These are phyloP conservation scores for Sander vitreus DNA, from an alignment of 2,113 vertebrate species.

Conservation along the genomic window DNA sequence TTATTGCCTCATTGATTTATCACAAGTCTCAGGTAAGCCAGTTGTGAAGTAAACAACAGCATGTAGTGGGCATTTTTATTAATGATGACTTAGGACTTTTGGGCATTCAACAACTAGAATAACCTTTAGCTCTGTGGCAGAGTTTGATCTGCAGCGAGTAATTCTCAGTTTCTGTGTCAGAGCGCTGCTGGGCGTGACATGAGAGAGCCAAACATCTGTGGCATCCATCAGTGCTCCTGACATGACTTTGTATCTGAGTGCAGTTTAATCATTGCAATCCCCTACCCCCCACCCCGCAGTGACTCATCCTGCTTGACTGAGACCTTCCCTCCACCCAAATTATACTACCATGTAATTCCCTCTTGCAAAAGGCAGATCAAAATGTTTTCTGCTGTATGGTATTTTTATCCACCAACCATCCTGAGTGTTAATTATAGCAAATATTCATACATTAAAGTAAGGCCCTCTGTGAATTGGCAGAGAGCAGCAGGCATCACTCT, in stretches of 20 bases:
- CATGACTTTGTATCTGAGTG: slow-evolving; percentile 68
- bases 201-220: slow-evolving; percentile 55
- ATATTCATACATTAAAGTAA: slow-evolving; percentile 60
- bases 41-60: slow-evolving; percentile 2
- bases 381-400: slow-evolving; percentile 59
- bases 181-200: slow-evolving; percentile 16
- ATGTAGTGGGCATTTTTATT: slow-evolving; percentile 8
- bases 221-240: slow-evolving; percentile 66
- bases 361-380: slow-evolving; percentile 50
- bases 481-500: slow-evolving; percentile 41
- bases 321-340: slow-evolving; percentile 60
- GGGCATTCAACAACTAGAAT: slow-evolving; percentile 1
- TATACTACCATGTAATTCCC: slow-evolving; percentile 61
- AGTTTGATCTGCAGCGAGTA: slow-evolving; percentile 14
- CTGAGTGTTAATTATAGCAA: slow-evolving; percentile 59
- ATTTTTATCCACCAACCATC: slow-evolving; percentile 58
- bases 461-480: slow-evolving; percentile 30
- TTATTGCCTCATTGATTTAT: slow-evolving; percentile 18
- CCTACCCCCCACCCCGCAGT: slow-evolving; percentile 27
- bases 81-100: not conserved
- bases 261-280: slow-evolving; percentile 66
- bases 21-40: not conserved
- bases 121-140: not conserved
- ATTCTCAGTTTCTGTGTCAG: slow-evolving; percentile 10
- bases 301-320: slow-evolving; percentile 69